These are phyloP conservation scores for Cabera pusaria DNA, from an alignment of 2,888 invertebrate genomes.

Conservation along the genomic window DNA sequence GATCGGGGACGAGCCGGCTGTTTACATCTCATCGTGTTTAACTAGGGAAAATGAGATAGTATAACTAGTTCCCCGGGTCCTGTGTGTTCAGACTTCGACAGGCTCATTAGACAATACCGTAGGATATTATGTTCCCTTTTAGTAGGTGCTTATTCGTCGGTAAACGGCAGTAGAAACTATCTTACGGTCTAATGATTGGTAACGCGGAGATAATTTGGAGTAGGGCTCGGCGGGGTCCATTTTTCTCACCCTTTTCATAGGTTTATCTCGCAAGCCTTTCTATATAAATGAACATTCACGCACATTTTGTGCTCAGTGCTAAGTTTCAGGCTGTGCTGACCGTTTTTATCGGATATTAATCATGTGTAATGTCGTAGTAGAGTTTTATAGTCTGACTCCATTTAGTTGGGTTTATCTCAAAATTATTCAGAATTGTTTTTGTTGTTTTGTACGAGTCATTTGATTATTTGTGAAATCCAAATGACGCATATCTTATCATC, in stretches of 20 bases:
- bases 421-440: constrained; percentile 14
- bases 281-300: constrained; percentile 27
- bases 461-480: too few relatives aligned
- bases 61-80: constrained; percentile 7
- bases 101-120: too few relatives aligned
- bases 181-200: constrained; percentile 27
- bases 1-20: constrained; percentile 34
- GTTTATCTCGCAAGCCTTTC: constrained; percentile 28
- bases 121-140: not conserved
- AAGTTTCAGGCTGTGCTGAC: constrained; percentile 17
- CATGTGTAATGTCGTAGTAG: constrained; percentile 26
- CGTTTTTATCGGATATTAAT: constrained; percentile 19
- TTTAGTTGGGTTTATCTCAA: constrained; percentile 19
- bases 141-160: not conserved
- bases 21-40: constrained; percentile 38
- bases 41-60: constrained; percentile 29
- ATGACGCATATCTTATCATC: too few relatives aligned
- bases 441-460: constrained; percentile 6
- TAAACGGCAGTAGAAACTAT: constrained; percentile 5
- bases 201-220: constrained; percentile 34
- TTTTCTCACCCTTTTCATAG: constrained; percentile 36
- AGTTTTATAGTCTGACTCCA: constrained; percentile 28
- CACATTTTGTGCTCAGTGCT: constrained; percentile 18
- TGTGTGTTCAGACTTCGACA: not conserved
- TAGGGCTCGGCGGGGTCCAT: constrained; percentile 26